Conservation (phyloP, 1,140 invertebrate genomes). For the Bombus superbus region DNA sequence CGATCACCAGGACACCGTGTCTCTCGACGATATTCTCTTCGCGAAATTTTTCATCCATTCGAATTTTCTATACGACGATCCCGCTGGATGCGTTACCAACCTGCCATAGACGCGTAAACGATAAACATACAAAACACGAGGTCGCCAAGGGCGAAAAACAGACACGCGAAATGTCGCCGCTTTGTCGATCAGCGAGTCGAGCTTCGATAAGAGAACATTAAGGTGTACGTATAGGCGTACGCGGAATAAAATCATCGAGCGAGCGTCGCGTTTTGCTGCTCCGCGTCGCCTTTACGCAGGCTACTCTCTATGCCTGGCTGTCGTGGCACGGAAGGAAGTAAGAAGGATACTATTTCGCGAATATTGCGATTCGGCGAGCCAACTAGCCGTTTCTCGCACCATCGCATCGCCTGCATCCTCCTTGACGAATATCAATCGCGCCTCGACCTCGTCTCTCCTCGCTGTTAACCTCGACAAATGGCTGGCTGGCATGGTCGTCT, state of each 20-base stretch:
- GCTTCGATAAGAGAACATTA: background rate
- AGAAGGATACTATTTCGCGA: slow-evolving; percentile 62
- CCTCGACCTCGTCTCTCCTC: background rate
- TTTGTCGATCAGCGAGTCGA: slow-evolving; percentile 12
- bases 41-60: too few species aligned
- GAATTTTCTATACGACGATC: too few species aligned
- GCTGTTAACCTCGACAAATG: background rate
- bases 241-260: slow-evolving; percentile 63
- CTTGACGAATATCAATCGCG: slow-evolving; percentile 26
- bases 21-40: too few species aligned
- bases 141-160: background rate
- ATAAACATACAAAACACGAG: background rate
- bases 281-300: slow-evolving; percentile 49
- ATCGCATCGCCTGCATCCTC: background rate
- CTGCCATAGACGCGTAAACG: background rate
- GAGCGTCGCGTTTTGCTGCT: slow-evolving; percentile 61
- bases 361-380: slow-evolving; percentile 57
- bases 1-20: too few species aligned
- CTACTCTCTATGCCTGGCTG: slow-evolving; percentile 58
- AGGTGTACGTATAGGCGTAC: background rate
- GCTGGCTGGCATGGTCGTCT: background rate
- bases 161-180: background rate
- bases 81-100: background rate
- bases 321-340: slow-evolving; percentile 52
- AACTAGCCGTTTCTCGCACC: background rate